Evolutionary conservation across 2,888 invertebrate genomes (phyloP).

Genomic region (Formica aserva): DNA sequence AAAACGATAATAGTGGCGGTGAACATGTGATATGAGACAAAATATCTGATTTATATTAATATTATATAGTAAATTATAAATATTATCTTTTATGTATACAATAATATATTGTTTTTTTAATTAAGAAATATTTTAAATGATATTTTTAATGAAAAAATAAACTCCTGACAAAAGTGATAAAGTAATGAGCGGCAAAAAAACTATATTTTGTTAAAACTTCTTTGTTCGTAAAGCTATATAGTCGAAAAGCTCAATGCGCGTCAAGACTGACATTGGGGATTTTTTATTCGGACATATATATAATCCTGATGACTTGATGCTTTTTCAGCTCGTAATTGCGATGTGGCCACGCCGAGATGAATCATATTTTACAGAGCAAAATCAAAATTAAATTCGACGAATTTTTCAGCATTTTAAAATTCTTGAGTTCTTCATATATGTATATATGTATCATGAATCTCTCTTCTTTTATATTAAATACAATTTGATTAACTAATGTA

Average conservation of each 20-base stretch:
- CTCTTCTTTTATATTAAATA: background rate
- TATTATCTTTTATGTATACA: background rate
- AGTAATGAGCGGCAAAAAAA: background rate
- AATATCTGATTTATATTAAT: background rate
- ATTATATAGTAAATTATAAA: constrained; percentile 3
- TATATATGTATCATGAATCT: background rate
- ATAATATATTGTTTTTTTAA: background rate
- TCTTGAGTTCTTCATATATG: background rate
- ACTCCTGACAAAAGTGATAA: background rate
- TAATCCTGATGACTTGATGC: constrained; percentile 12
- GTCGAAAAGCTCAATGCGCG: constrained; percentile 15
- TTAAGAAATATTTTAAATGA: background rate
- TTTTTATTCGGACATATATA: background rate
- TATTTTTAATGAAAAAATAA: background rate
- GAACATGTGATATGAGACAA: background rate
- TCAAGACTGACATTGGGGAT: constrained; percentile 9
- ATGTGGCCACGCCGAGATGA: background rate
- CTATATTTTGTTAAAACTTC: constrained; percentile 6
- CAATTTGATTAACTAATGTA: background rate
- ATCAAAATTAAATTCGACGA: background rate
- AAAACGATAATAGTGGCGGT: background rate
- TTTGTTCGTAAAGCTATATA: constrained; percentile 27
- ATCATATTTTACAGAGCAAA: background rate
- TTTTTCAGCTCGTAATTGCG: background rate
- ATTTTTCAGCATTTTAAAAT: background rate